phyloP scores from a whole-genome alignment of 2,113 vertebrate genomes.

The Pollachius pollachius region DNA sequence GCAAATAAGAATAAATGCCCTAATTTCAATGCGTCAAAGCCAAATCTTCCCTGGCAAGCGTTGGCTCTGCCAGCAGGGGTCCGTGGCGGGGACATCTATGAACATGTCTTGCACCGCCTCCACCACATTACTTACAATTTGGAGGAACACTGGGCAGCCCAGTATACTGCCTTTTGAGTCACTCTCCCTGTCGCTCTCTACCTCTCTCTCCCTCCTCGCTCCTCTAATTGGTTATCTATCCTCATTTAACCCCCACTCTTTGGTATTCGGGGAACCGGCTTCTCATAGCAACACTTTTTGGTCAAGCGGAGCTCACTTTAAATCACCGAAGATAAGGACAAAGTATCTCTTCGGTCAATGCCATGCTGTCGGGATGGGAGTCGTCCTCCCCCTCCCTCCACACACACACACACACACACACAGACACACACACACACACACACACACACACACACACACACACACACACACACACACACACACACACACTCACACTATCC shows the following conservation, averaged over 20 bases:
- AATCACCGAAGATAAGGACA: slow-evolving; percentile 42
- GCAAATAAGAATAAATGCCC: slow-evolving; percentile 21
- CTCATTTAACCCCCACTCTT: slow-evolving; percentile 48
- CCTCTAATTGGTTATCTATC: slow-evolving; percentile 61
- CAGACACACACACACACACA: no score
- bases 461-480: no score
- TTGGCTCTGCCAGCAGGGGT: slow-evolving; percentile 48
- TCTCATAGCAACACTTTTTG: slow-evolving; percentile 32
- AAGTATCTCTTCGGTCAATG: slow-evolving; percentile 50
- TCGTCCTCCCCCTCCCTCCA: slow-evolving; percentile 12
- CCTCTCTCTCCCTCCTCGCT: neutral
- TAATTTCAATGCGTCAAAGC: slow-evolving; percentile 48
- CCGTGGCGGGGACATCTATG: slow-evolving; percentile 43
- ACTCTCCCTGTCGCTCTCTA: slow-evolving; percentile 15
- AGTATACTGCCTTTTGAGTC: slow-evolving; percentile 55
- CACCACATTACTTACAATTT: slow-evolving; percentile 62
- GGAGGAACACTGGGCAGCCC: slow-evolving; percentile 36
- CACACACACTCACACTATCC: no score
- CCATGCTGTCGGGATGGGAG: slow-evolving; percentile 28
- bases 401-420: no score
- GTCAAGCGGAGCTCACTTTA: slow-evolving; percentile 37
- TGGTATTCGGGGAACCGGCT: slow-evolving; percentile 40
- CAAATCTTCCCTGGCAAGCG: slow-evolving; percentile 49
- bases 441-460: no score
- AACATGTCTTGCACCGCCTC: slow-evolving; percentile 56